Evolutionary conservation across 2,888 invertebrate genomes (phyloP).

Genomic region (Blastobasis lacticolella): DNA sequence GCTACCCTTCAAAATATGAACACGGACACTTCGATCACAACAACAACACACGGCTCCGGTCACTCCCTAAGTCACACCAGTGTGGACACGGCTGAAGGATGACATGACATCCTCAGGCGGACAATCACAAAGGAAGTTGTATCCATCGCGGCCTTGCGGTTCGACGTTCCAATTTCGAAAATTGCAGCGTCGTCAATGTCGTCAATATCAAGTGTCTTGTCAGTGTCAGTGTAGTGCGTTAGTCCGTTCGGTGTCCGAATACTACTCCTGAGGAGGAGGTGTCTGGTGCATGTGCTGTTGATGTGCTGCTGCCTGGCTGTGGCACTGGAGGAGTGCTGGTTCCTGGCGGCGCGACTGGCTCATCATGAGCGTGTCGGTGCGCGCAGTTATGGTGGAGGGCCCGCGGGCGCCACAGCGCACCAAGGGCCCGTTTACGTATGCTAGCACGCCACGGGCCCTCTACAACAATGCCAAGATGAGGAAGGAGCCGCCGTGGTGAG

Average conservation of each 20-base stretch:
- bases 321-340: conserved; percentile 8
- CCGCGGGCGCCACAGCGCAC: conserved; percentile 23
- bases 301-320: conserved; percentile 49
- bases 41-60: neutral
- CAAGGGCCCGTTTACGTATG: conserved; percentile 72
- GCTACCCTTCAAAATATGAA: conserved; percentile 17
- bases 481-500: conserved; percentile 59
- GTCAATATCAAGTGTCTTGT: conserved; percentile 13
- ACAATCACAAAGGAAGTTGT: too few species aligned
- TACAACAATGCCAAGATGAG: conserved; percentile 74
- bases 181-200: neutral
- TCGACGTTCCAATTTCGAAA: conserved; percentile 2
- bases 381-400: conserved; percentile 55
- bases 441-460: conserved; percentile 76
- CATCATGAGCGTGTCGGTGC: conserved; percentile 55
- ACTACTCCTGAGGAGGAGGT: too few species aligned
- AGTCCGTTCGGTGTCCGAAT: conserved; percentile 14
- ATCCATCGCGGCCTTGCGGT: neutral
- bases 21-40: too few species aligned
- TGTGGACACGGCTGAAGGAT: neutral
- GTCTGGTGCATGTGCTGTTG: neutral
- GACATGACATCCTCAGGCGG: too few species aligned
- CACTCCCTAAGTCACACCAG: neutral
- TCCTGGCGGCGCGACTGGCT: conserved; percentile 12
- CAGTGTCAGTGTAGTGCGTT: conserved; percentile 18